These are phyloP conservation scores for Urosaurus nigricauda DNA, from an alignment of 2,797 vertebrate species.

Conservation along the genomic window DNA sequence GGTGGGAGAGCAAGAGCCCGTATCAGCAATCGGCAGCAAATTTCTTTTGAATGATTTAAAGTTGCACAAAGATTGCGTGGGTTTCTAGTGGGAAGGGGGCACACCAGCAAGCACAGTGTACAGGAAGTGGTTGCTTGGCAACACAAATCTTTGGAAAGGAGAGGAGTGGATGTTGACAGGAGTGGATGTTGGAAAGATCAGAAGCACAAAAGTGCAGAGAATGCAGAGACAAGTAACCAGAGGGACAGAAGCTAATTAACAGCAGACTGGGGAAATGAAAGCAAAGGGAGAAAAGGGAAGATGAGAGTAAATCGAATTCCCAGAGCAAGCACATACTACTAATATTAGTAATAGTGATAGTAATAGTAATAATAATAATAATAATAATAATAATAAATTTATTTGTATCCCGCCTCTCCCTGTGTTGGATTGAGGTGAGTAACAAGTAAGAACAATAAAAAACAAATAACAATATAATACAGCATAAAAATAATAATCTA, in stretches of 20 bases:
- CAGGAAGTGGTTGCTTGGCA: constrained; percentile 47
- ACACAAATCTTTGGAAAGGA: constrained; percentile 42
- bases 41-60: constrained; percentile 49
- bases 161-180: constrained; percentile 10
- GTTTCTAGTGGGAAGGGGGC: constrained; percentile 18
- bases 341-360: no score
- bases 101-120: neutral
- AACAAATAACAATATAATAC: no score
- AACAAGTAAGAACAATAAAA: no score
- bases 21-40: constrained; percentile 24
- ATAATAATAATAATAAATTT: no score
- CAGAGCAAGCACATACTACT: neutral
- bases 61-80: constrained; percentile 3
- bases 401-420: no score
- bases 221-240: constrained; percentile 7
- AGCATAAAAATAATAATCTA: no score
- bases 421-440: no score
- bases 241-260: constrained; percentile 23
- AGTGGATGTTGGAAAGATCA: constrained; percentile 20
- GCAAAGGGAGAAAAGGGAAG: neutral
- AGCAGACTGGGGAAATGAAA: constrained; percentile 20
- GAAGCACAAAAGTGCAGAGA: constrained; percentile 9
- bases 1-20: constrained; percentile 34
- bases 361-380: no score
- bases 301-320: neutral